Evolutionary conservation across 2,888 invertebrate genomes (phyloP).

Genomic region (Apotomis turbidana): DNA sequence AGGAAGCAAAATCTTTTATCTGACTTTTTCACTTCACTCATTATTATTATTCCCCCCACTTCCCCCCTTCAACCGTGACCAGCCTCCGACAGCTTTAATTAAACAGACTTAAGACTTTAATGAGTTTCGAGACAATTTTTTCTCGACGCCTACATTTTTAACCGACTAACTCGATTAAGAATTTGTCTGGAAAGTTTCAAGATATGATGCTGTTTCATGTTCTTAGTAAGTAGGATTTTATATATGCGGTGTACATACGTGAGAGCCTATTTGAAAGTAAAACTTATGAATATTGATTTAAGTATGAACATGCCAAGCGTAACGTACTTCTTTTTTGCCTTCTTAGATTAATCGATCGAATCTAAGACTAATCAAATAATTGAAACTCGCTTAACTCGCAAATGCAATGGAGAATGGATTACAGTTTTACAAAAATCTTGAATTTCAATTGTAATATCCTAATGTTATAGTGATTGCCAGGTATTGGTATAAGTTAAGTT

Average conservation of each 20-base stretch:
- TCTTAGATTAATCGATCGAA: too few relatives aligned
- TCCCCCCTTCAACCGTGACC: conserved; percentile 51
- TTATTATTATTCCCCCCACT: conserved; percentile 56
- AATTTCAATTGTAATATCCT: too few relatives aligned
- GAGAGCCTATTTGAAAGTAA: not conserved
- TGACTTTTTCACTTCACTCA: conserved; percentile 48
- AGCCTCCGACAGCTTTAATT: conserved; percentile 66
- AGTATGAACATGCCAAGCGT: too few relatives aligned
- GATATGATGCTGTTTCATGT: conserved; percentile 37
- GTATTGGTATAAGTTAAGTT: not conserved
- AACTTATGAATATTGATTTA: not conserved
- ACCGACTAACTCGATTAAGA: conserved; percentile 60
- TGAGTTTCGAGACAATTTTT: conserved; percentile 68
- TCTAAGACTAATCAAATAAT: too few relatives aligned
- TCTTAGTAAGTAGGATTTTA: not conserved
- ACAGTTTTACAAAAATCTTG: too few relatives aligned
- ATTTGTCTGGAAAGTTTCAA: conserved; percentile 71
- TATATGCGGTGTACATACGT: not conserved
- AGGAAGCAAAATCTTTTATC: conserved; percentile 46
- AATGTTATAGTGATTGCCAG: too few relatives aligned
- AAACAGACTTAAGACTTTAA: conserved; percentile 74
- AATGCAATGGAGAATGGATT: too few relatives aligned
- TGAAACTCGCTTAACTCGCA: too few relatives aligned
- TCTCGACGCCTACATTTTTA: conserved; percentile 58
- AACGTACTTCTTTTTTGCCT: too few relatives aligned